Base-by-base conservation (phyloP, 2,888 invertebrate species). In the Scaptomyza caliginosa region DNA sequence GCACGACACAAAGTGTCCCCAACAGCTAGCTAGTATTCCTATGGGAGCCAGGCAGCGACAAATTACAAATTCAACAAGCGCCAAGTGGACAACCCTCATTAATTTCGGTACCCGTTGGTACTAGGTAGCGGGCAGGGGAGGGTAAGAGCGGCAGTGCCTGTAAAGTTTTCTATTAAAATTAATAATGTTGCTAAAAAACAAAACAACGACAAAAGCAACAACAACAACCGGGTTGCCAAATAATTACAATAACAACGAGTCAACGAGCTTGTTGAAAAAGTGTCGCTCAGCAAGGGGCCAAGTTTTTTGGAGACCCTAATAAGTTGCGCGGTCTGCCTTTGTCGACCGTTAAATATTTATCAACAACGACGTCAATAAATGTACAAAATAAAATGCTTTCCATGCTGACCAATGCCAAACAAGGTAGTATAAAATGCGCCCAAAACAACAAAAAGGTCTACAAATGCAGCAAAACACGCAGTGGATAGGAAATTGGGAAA, bases 21-120 rank as follows among this genome's bases (percentile, higher is more conserved):
- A 32, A 32, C 32, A 32, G 59, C 65, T 51, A 54, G 65, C 32
- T 65, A 34, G 32, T 69, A 72, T 72, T 86, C 88, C 88, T 77
- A 67, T 71, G 82, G 83, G 85, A 83, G 74, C 70, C 49, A 60
- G 24, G 23, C 40, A 64, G 60, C 88, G 81, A 86, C 88, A 84
- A 84, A 84, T 84, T 84, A 84, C 82, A 86, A 84, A 86, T 88
- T 84, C 82, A 83, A 83, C 87, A 84, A 86, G 87, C 88, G 78
- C 88, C 88, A 88, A 84, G 88, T 84, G 88, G 87, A 88, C 88
- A 88, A 88, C 88, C 88, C 83, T 84, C 83, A 84, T 84, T 84
- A 84, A 84, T 84, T 84, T 85, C 52, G 67, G 50, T 11, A 57
- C 66, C 59, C 51, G 0, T n/a, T n/a, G 8, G 5, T 10, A 28